Evolutionary conservation across 2,113 vertebrate genomes (phyloP), one percentile per base, ranked within the genome.

Genomic region (Onychostruthus taczanowskii): DNA sequence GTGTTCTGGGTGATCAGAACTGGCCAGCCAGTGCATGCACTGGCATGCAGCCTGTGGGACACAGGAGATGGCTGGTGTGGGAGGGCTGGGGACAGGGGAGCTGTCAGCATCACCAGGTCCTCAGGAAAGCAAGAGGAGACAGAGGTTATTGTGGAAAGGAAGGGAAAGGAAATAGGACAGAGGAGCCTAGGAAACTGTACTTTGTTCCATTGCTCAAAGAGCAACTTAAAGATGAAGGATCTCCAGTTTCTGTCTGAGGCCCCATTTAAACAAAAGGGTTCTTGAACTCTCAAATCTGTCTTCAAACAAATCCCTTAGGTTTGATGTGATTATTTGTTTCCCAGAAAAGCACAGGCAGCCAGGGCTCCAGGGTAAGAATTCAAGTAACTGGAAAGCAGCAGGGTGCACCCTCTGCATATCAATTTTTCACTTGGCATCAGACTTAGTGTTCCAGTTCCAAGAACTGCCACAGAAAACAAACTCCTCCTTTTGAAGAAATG

Each of bases 401-500:
- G 83, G 50, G 59, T 89, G 89, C 93, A 95, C 73, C 56, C 93
- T 81, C 84, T 92, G 96, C 95, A 97, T 97, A 93, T 87, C 95
- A 96, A 96, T 96, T 96, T 84, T 95, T 93, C 78, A 94, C 58
- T 6, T 97, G 95, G 94, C 95, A 95, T 89, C 5, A 0, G 46
- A 73, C n/a, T 47, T 76, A 14, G 50, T n/a, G 89, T 91, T 93
- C 77, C 91, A 31, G 87, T 95, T 97, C 95, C 95, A 97, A 95
- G 91, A 95, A 76, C 81, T 92, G 94, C 70, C 93, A 94, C 95
- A 93, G 91, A 73, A 93, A 95, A 94, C 93, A 95, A 92, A 84
- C 89, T 94, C 81, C 58, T 94, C 33, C 67, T 93, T 94, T 93
- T 92, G 91, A 93, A 87, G 87, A 91, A 87, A 89, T 96, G 96